A percentile compares a stretch with the other conserved stretches of the same genome.
Conservation (phyloP, 2,113 vertebrate genomes). For the Tetrax tetrax region DNA sequence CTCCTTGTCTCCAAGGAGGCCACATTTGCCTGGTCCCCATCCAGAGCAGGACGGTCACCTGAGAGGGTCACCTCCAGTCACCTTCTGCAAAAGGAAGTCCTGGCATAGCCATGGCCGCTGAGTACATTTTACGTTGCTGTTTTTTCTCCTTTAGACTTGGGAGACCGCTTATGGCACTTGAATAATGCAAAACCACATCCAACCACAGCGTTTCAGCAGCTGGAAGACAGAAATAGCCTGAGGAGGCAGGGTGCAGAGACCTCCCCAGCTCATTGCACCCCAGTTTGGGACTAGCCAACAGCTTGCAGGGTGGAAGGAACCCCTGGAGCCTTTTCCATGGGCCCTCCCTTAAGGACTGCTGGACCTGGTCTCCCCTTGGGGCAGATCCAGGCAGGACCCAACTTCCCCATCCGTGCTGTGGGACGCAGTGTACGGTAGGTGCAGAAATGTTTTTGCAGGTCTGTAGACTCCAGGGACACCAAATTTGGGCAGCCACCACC, state of each 20-base stretch:
- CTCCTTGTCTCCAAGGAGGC: background rate
- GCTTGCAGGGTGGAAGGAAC: background rate
- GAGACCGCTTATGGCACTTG: background rate
- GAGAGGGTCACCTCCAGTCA: background rate
- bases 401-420: no score
- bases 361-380: background rate
- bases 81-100: background rate
- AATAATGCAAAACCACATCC: background rate
- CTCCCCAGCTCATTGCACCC: background rate
- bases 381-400: background rate
- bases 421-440: background rate
- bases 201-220: background rate
- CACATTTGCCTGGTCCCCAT: accelerated
- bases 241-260: background rate
- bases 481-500: background rate
- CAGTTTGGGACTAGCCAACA: background rate
- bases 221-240: background rate
- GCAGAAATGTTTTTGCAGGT: background rate
- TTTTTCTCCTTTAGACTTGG: background rate
- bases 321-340: background rate
- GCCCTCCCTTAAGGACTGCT: no score
- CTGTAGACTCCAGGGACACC: background rate
- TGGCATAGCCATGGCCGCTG: accelerated
- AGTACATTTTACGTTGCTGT: background rate
- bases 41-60: background rate